phyloP scores from a whole-genome alignment of 2,888 invertebrate genomes.

The Eugnorisma glareosa region DNA sequence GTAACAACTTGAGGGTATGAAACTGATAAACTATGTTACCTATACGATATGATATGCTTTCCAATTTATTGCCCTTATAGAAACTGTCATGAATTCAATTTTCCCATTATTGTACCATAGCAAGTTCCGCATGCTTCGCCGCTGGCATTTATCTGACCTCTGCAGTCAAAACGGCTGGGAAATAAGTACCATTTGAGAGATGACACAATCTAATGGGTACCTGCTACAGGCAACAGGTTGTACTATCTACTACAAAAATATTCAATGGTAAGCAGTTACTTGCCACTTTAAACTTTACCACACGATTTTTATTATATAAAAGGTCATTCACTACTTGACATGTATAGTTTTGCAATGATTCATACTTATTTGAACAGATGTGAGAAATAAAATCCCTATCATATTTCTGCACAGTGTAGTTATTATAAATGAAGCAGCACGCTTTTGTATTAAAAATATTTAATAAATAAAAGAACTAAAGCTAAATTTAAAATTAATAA shows the following conservation, averaged over 20 bases:
- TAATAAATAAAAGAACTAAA: no score
- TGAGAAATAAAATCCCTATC: not conserved
- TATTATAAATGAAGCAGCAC: no score
- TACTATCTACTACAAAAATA: slow-evolving; percentile 11
- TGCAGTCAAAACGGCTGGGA: slow-evolving; percentile 73
- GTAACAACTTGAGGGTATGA: not conserved
- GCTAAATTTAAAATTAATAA: no score
- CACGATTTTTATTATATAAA: not conserved
- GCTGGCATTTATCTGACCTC: slow-evolving; percentile 84
- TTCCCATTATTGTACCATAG: slow-evolving; percentile 49
- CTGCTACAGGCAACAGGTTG: slow-evolving; percentile 52
- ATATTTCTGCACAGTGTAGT: no score
- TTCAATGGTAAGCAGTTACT: slow-evolving; percentile 16
- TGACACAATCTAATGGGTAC: slow-evolving; percentile 75
- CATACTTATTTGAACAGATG: not conserved
- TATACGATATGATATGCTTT: not conserved
- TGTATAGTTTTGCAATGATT: not conserved
- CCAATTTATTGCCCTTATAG: slow-evolving; percentile 29
- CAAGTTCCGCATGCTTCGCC: slow-evolving; percentile 76
- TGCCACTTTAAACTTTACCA: slow-evolving; percentile 11
- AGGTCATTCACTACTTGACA: slow-evolving; percentile 3
- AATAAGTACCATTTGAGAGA: slow-evolving; percentile 81
- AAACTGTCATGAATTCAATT: slow-evolving; percentile 57
- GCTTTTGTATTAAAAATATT: no score
- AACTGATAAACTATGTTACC: not conserved